phyloP scores from a whole-genome alignment of 2,888 invertebrate genomes.

The Protonemura montana region DNA sequence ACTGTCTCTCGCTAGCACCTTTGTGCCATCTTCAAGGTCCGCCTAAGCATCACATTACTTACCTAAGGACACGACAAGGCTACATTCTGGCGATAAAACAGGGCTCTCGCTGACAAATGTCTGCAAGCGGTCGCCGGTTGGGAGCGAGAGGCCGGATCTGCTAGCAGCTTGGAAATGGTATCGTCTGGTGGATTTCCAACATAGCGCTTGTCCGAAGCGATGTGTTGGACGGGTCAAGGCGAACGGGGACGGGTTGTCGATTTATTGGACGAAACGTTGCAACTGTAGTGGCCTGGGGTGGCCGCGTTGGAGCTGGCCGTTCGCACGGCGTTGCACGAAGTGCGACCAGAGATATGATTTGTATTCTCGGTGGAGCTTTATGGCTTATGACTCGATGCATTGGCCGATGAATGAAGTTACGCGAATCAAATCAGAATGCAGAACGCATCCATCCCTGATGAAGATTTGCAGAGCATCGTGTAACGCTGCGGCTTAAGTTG shows the following conservation, averaged over 20 bases:
- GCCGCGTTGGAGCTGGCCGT: neutral
- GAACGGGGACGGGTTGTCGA: neutral
- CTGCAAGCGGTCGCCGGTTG: neutral
- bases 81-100: neutral
- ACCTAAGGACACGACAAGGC: slow-evolving; percentile 30
- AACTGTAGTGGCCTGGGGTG: neutral
- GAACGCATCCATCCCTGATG: too few relatives aligned
- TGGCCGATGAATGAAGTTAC: neutral
- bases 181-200: neutral
- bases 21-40: slow-evolving; percentile 20
- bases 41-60: slow-evolving; percentile 7
- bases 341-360: neutral
- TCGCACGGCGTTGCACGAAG: neutral
- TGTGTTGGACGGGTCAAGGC: slow-evolving; percentile 4
- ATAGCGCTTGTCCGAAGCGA: neutral
- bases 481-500: too few relatives aligned
- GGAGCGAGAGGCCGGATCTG: neutral
- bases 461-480: too few relatives aligned
- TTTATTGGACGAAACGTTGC: neutral
- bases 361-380: neutral
- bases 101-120: neutral
- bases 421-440: neutral
- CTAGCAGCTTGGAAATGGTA: neutral
- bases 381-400: too few relatives aligned
- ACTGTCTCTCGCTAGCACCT: neutral